phyloP scores from a whole-genome alignment of 23 tunicate genomes.

The Oikopleura vanhoeffeni region DNA sequence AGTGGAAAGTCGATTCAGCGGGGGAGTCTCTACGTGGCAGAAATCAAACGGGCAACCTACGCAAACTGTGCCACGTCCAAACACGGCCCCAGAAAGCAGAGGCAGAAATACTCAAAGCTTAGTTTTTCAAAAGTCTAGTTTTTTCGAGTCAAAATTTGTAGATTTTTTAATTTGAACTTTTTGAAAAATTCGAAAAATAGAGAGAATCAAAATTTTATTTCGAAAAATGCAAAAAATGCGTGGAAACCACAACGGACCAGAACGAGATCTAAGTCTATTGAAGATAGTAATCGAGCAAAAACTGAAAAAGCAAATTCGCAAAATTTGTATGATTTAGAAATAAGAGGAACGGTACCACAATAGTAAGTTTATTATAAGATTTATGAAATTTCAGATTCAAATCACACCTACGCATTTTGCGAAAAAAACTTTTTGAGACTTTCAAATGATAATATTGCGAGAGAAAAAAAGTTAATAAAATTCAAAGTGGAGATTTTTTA shows the following conservation, averaged over 20 bases:
- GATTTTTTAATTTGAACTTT: not conserved
- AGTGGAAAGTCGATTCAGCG: constrained; percentile 32
- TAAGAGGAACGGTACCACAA: constrained; percentile 67
- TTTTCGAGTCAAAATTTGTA: not conserved
- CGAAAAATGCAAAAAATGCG: constrained; percentile 68
- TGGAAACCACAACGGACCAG: constrained; percentile 34
- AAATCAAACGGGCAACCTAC: constrained; percentile 6
- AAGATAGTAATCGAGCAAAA: constrained; percentile 19
- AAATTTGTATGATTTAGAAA: constrained; percentile 23
- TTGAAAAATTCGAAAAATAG: constrained; percentile 16
- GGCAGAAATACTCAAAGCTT: constrained; percentile 8
- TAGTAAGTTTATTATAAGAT: constrained; percentile 37
- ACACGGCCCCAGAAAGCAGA: constrained; percentile 40
- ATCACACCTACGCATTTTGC: no score
- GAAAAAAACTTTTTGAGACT: no score
- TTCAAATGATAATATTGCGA: no score
- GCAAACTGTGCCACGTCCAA: constrained; percentile 24
- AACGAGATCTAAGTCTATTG: constrained; percentile 43
- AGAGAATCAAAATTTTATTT: constrained; percentile 41
- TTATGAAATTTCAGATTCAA: no score
- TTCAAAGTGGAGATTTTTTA: no score
- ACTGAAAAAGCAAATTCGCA: not conserved
- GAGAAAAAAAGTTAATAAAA: no score
- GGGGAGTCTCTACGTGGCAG: not conserved
- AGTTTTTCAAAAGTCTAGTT: no score